Conservation (phyloP, 2,888 invertebrate genomes). For the Agrotis exclamationis region DNA sequence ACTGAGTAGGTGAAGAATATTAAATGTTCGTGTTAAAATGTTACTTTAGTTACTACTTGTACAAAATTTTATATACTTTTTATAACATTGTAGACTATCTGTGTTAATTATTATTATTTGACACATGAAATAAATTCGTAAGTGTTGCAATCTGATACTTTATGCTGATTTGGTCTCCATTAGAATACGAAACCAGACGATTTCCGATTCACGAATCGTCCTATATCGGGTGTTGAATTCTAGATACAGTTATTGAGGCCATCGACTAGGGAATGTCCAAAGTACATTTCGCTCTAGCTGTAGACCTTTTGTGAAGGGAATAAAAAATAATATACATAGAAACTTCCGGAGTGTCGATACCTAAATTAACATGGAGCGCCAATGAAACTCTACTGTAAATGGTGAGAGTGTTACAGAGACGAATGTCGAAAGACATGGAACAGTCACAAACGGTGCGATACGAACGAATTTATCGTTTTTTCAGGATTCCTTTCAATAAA, state of each 20-base stretch:
- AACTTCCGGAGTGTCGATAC: constrained; percentile 34
- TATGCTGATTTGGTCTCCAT: constrained; percentile 34
- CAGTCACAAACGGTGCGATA: constrained; percentile 64
- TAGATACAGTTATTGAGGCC: constrained; percentile 40
- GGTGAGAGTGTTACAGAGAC: constrained; percentile 60
- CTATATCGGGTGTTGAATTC: constrained; percentile 33
- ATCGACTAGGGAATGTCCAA: constrained; percentile 26
- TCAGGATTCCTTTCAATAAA: constrained; percentile 28
- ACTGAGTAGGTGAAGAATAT: constrained; percentile 31
- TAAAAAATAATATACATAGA: constrained; percentile 34
- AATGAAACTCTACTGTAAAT: constrained; percentile 57
- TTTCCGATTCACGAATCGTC: constrained; percentile 40
- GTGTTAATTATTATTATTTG: constrained; percentile 24
- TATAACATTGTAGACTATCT: neutral
- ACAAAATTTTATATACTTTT: neutral
- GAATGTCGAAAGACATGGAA: constrained; percentile 70
- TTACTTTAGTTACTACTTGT: constrained; percentile 11
- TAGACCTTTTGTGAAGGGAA: constrained; percentile 15
- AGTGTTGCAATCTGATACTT: constrained; percentile 41
- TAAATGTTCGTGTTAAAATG: constrained; percentile 29
- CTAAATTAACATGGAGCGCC: constrained; percentile 46
- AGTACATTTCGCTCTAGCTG: constrained; percentile 29
- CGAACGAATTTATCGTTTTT: constrained; percentile 73
- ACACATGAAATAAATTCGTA: constrained; percentile 17
- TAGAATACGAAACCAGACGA: constrained; percentile 49